Conservation (phyloP, 2,113 vertebrate genomes). For the Myrmophylax atrothorax region DNA sequence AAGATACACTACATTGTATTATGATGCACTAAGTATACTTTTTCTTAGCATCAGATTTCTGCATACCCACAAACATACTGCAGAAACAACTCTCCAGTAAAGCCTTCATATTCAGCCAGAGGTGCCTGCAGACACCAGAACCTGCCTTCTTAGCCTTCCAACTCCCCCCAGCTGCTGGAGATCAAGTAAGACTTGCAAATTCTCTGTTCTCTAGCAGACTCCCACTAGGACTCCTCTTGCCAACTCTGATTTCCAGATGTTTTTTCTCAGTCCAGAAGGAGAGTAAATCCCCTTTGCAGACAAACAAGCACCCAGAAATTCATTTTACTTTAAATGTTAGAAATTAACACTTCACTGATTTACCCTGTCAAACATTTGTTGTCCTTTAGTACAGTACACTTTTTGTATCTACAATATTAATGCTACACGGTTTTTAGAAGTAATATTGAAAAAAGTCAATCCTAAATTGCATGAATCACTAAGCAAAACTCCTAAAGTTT, state of each 20-base stretch:
- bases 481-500: not conserved
- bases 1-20: not conserved
- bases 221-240: not conserved
- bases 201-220: not conserved
- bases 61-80: not conserved
- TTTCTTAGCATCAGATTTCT: not conserved
- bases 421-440: not conserved
- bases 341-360: not conserved
- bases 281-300: not conserved
- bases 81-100: not conserved
- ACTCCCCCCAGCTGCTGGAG: not conserved
- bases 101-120: not conserved
- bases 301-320: not conserved
- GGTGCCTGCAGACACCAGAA: not conserved
- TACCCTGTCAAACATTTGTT: not conserved
- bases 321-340: not conserved
- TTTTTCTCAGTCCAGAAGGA: not conserved
- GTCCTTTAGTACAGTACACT: not conserved
- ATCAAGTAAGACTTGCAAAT: not conserved
- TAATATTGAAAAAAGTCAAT: not conserved
- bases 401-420: not conserved
- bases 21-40: not conserved
- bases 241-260: not conserved
- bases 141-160: not conserved
- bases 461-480: not conserved